Evolutionary conservation across 2,888 invertebrate genomes (phyloP), one percentile per base, ranked within the genome.

Genomic region (Morinoia aosen): DNA sequence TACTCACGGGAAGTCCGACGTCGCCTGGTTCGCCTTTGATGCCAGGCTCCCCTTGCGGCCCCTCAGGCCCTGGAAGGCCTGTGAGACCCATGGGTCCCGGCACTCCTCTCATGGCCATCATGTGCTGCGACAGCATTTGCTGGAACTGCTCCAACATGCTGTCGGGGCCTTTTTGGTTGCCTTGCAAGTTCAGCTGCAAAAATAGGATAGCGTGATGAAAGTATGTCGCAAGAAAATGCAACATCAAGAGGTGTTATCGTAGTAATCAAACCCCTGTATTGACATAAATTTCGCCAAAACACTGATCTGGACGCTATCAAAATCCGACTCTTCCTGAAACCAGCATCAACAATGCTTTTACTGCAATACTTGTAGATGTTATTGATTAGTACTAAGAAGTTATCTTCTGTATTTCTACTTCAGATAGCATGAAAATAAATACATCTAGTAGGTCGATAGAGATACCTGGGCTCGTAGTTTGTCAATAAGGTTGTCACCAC

Each of bases 31-130:
- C 98, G 76, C 98, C 98, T 97, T 98, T 98, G 0, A 97, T 97
- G 0, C 98, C 98, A 97, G 98, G 98, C 0, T 98, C 97, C 0
- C 98, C 98, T 0, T 98, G 97, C 76, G 98, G 98, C 10, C 98
- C 98, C 97, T 98, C 98, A 0, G 98, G 98, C 40, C 99, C 99
- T 0, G 98, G 97, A 0, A 98, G 97, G 19, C 99, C 99, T 0
- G 98, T 98, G 96, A 99, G 97, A 0, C 99, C 99, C 98, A 98
- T 98, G 0, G 99, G 98, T 0, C 99, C 99, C 97, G 98, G 98
- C 0, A 98, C 98, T 8, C 99, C 99, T 97, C 98, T 98, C 98
- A 98, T 98, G 19, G 98, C 98, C 97, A 98, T 98, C 98, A 99
- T 98, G 97, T 99, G 99, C 97, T 99, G 99, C 0, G 98, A 98